These are phyloP conservation scores for Napeogenes inachia DNA, from an alignment of 2,888 invertebrate species.

Conservation along the genomic window DNA sequence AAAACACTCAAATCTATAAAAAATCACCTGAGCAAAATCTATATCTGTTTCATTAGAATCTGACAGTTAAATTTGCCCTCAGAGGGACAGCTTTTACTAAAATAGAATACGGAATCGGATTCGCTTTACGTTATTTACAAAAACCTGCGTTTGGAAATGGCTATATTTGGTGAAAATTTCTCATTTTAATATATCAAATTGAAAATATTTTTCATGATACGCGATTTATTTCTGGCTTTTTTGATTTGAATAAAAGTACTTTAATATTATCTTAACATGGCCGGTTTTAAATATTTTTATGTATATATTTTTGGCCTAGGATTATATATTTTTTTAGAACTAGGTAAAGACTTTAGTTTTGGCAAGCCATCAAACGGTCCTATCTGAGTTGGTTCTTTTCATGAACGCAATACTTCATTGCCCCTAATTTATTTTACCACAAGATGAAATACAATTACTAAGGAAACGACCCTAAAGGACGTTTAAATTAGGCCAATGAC, in stretches of 20 bases:
- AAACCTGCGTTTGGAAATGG: conserved; percentile 14
- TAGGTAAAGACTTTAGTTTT: conserved; percentile 24
- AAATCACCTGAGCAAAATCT: too few relatives aligned
- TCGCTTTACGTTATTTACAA: conserved; percentile 19
- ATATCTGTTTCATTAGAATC: too few relatives aligned
- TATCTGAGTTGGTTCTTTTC: conserved; percentile 54
- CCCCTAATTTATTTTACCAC: conserved; percentile 51
- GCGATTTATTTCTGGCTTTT: background rate
- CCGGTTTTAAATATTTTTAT: too few relatives aligned
- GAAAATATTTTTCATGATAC: background rate
- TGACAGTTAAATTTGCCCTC: conserved; percentile 21
- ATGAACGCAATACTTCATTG: conserved; percentile 46
- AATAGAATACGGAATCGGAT: conserved; percentile 14
- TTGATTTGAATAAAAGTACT: too few relatives aligned
- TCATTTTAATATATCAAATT: background rate
- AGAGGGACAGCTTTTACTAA: conserved; percentile 16
- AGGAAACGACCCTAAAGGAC: conserved; percentile 34
- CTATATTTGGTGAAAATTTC: conserved; percentile 10
- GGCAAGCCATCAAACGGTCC: conserved; percentile 62
- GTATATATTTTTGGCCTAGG: too few relatives aligned
- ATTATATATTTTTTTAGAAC: too few relatives aligned
- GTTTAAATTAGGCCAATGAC: conserved; percentile 27
- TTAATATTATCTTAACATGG: too few relatives aligned
- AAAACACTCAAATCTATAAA: too few relatives aligned
- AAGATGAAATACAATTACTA: conserved; percentile 46